These are phyloP conservation scores for Sciurus vulgaris DNA, from an alignment of 2,797 vertebrate species.

Conservation along the genomic window DNA sequence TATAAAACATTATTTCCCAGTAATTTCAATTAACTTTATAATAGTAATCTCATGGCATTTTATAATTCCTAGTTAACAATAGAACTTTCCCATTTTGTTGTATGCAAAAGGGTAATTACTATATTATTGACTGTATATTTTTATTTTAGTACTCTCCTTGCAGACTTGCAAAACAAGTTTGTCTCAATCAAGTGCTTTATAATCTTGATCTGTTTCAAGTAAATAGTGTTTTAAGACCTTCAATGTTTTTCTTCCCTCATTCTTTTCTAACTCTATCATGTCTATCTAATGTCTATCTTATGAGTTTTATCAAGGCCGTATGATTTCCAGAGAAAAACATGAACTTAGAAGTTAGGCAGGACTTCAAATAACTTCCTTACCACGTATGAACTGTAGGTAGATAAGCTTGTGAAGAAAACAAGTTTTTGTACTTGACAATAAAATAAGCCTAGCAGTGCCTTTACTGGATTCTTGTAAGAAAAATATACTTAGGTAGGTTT, in stretches of 20 bases:
- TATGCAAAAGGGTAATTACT: neutral
- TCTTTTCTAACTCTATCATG: neutral
- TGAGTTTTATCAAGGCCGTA: neutral
- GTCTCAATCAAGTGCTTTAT: neutral
- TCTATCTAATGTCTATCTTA: neutral
- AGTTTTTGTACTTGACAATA: neutral
- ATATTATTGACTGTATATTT: neutral
- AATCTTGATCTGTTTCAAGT: conserved; percentile 7
- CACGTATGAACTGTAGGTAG: neutral
- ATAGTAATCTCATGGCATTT: neutral
- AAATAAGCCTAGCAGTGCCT: neutral
- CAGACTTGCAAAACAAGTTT: conserved; percentile 14
- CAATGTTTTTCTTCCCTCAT: neutral
- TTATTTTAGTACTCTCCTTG: neutral
- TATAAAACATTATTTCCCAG: neutral
- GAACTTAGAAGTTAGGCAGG: neutral
- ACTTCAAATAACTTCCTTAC: neutral
- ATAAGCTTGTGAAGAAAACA: neutral
- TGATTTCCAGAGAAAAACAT: neutral
- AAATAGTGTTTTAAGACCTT: neutral
- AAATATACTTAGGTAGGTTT: neutral
- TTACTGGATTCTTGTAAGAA: neutral
- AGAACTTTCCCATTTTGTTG: neutral
- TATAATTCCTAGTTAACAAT: neutral
- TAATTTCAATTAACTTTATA: conserved; percentile 43